Percentiles rank a stretch among this genome's conserved stretches.
Conservation (phyloP, 2,888 invertebrate species). For the Dryococelus australis region DNA sequence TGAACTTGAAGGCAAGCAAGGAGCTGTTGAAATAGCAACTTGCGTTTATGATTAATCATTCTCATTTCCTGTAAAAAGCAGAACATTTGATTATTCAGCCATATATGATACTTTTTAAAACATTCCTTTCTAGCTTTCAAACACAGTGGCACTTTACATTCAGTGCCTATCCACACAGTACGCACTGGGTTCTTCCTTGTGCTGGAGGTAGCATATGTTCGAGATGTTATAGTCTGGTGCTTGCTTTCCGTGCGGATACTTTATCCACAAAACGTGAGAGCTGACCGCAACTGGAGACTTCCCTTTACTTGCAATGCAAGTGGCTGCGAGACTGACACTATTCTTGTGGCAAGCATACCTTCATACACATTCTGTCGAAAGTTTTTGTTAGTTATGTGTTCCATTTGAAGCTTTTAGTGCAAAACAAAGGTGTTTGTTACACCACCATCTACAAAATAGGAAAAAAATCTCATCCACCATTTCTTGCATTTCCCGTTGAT, state of each 20-base stretch:
- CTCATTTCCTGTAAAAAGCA: too few relatives aligned
- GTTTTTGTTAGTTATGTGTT: not conserved
- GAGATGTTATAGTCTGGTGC: conserved; percentile 1
- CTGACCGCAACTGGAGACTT: not conserved
- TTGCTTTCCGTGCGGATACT: conserved; percentile 19
- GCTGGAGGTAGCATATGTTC: conserved; percentile 20
- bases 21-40: too few relatives aligned
- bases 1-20: too few relatives aligned
- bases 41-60: too few relatives aligned
- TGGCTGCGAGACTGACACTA: not conserved
- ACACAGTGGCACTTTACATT: conserved; percentile 24
- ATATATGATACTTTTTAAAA: too few relatives aligned
- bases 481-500: not conserved
- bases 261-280: not conserved
- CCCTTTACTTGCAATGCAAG: conserved; percentile 5
- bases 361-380: conserved; percentile 7
- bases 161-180: too few relatives aligned
- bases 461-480: not conserved
- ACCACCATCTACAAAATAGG: not conserved
- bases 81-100: too few relatives aligned
- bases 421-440: not conserved
- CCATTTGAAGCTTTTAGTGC: not conserved
- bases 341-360: conserved; percentile 20
- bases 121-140: not conserved
- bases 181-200: conserved; percentile 18